Evolutionary conservation across 2,113 vertebrate species (phyloP).

Genomic region (Crotalus horridus): DNA sequence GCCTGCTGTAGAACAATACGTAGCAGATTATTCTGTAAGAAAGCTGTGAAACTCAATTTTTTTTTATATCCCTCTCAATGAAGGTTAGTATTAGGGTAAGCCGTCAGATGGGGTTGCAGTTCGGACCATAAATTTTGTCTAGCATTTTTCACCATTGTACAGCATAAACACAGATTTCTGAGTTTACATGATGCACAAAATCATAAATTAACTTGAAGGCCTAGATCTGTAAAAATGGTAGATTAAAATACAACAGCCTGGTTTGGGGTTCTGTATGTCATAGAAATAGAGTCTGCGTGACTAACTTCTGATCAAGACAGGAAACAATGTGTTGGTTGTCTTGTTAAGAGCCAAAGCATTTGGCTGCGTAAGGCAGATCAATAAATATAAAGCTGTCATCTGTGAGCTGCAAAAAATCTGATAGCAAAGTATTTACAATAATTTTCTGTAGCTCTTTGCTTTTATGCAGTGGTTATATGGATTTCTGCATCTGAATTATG

Average conservation of each 20-base stretch:
- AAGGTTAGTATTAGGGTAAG: neutral
- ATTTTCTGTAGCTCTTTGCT: neutral
- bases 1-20: neutral
- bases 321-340: neutral
- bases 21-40: neutral
- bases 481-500: neutral
- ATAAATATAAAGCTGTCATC: neutral
- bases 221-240: neutral
- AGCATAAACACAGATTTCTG: neutral
- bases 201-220: neutral
- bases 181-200: neutral
- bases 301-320: neutral
- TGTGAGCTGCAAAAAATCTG: neutral
- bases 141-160: neutral
- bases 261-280: neutral
- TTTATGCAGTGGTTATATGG: neutral
- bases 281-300: neutral
- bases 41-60: neutral
- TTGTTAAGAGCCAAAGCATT: neutral
- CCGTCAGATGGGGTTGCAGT: neutral
- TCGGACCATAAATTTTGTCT: neutral
- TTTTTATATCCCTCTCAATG: neutral
- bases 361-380: neutral
- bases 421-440: neutral
- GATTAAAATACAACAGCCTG: neutral